These are phyloP conservation scores for Oncorhynchus mykiss DNA, from an alignment of 2,113 vertebrate species.

Conservation along the genomic window DNA sequence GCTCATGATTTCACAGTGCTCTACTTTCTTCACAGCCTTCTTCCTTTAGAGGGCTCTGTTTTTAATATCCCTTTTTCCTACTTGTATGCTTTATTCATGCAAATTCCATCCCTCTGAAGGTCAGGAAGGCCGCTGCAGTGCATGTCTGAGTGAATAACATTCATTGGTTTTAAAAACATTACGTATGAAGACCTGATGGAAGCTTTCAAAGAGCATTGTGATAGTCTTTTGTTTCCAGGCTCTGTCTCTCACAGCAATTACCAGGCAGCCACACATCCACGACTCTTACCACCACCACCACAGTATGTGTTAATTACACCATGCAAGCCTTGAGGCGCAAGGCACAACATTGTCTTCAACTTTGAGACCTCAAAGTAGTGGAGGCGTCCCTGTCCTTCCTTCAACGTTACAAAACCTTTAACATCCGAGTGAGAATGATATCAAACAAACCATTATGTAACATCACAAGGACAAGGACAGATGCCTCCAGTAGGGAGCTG, in stretches of 20 bases:
- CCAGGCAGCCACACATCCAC: slow-evolving; percentile 15
- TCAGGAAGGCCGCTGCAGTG: background rate
- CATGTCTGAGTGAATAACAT: too few species aligned
- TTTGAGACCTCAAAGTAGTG: slow-evolving; percentile 35
- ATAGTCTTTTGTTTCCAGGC: background rate
- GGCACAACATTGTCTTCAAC: slow-evolving; percentile 36
- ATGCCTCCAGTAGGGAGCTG: slow-evolving; percentile 52
- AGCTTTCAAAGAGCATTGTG: background rate
- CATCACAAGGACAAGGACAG: slow-evolving; percentile 52
- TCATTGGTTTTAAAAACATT: too few species aligned
- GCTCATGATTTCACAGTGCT: slow-evolving; percentile 24
- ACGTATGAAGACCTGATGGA: background rate
- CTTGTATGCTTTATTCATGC: background rate
- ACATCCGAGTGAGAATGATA: slow-evolving; percentile 9
- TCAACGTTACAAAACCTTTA: slow-evolving; percentile 11
- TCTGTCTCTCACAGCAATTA: slow-evolving; percentile 12
- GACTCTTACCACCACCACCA: too few species aligned
- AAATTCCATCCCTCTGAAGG: too few species aligned
- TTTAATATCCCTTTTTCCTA: slow-evolving; percentile 18
- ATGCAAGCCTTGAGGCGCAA: slow-evolving; percentile 22
- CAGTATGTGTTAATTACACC: slow-evolving; percentile 36
- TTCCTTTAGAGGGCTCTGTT: slow-evolving; percentile 25
- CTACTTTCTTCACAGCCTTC: slow-evolving; percentile 3
- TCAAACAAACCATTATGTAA: slow-evolving; percentile 51
- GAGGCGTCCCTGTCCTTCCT: slow-evolving; percentile 31